Evolutionary conservation across 2,797 vertebrate species (phyloP), one percentile per base, ranked within the genome.

Genomic region (Arnoldichthys spilopterus): DNA sequence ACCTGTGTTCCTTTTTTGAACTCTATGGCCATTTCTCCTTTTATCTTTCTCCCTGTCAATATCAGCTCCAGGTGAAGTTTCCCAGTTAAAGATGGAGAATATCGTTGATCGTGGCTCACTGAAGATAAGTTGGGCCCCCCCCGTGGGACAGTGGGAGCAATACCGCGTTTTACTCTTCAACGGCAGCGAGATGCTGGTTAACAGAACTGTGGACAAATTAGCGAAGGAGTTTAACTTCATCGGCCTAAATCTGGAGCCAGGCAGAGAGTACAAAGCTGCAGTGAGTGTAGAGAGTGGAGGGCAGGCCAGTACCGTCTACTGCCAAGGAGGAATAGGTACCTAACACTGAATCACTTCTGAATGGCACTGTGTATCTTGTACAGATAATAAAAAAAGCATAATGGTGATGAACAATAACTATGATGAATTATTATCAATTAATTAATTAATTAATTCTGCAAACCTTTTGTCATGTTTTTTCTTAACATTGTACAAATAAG

Each of bases 121-220:
- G 9, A 82, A 88, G 53, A 91, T 98, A 79, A 93, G 64, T 5
- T 99, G 97, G 97, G 73, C 88, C 75, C 95, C 95, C 85, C 97
- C 97, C 80, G 32, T 76, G 69, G 97, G 97, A 78, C 90, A 88
- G 74, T 97, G 95, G 96, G 94, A 98, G 30, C 88, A 86, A 67
- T 98, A 97, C 84, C 89, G 47, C 0, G 79, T 98, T 66, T 78
- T 94, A 28, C 90, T 99, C 40, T 91, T 92, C 13, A 92, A 96
- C 28, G 91, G 84, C 34, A 89, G 91, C 0, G 80, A 76, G 34
- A 79, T 87, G 30, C 16, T 97, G 40, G 88, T 92, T 70, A 95
- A 94, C 77, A 2, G 72, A 72, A 86, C 88, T 0, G 53, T 93
- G 8, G 76, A 81, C 28, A 91, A 86, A 76, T 84, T 91, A 1